Conservation (phyloP, 2,797 vertebrate species). For the Falco concolor region DNA sequence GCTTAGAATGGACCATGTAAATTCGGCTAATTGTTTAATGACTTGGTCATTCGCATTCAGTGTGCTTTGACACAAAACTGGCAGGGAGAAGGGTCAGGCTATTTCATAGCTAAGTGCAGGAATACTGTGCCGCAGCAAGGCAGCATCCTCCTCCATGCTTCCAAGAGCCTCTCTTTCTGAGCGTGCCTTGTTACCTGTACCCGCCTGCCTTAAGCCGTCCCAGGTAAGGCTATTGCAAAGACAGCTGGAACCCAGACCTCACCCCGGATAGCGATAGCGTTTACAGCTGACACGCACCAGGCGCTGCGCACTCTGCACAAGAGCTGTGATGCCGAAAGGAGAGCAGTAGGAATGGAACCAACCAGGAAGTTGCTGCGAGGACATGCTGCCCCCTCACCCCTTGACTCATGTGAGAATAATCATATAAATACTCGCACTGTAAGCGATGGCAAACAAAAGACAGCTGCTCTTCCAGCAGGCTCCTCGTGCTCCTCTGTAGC, state of each 20-base stretch:
- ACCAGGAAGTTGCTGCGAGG: not conserved
- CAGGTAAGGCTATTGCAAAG: not conserved
- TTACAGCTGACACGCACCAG: not conserved
- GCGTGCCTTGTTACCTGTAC: not conserved
- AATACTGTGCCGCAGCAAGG: not conserved
- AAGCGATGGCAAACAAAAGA: not conserved
- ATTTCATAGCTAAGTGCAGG: not conserved
- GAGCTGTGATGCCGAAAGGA: not conserved
- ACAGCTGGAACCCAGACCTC: not conserved
- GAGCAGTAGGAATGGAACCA: not conserved
- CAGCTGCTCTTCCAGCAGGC: not conserved
- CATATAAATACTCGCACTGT: not conserved
- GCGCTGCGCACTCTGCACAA: not conserved
- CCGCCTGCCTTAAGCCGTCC: not conserved
- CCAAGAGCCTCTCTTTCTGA: not conserved
- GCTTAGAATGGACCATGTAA: not conserved
- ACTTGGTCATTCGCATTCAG: not conserved
- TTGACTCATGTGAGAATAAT: not conserved
- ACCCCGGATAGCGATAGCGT: not conserved
- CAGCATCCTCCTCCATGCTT: not conserved
- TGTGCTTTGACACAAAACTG: not conserved
- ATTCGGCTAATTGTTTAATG: conserved; percentile 47
- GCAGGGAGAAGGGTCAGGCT: not conserved
- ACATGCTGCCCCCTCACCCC: not conserved
- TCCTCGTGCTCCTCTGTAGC: not conserved